Conservation (phyloP, 2,113 vertebrate species). For the Alligator mississippiensis region DNA sequence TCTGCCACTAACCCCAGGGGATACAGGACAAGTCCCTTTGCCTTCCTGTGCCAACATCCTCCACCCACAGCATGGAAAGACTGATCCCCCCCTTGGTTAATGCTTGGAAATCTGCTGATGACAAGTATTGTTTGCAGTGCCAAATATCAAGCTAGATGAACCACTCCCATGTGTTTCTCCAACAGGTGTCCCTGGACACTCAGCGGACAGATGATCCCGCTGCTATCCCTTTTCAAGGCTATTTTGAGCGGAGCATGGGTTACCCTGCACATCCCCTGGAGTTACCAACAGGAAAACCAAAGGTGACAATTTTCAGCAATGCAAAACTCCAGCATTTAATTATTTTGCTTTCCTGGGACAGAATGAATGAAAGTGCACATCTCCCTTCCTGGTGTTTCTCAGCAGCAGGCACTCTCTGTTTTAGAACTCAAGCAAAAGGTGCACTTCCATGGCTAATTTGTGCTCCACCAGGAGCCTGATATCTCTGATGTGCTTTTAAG, state of each 20-base stretch:
- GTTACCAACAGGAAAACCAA: not conserved
- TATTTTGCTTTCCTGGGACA: not conserved
- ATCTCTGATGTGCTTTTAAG: not conserved
- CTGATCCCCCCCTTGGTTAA: not conserved
- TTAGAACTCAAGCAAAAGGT: not conserved
- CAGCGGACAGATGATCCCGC: not conserved
- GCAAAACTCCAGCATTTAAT: not conserved
- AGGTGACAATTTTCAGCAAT: not conserved
- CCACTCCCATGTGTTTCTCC: not conserved
- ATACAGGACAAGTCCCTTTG: not conserved
- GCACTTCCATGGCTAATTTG: not conserved
- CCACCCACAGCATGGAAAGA: not conserved
- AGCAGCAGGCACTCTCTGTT: not conserved
- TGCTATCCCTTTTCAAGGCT: not conserved
- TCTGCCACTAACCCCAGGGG: not conserved
- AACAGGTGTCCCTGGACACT: not conserved
- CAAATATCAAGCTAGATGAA: not conserved
- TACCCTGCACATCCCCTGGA: not conserved
- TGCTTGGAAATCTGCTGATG: not conserved
- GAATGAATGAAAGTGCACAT: not conserved
- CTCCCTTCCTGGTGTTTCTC: not conserved
- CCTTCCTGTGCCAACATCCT: not conserved
- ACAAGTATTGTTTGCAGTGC: not conserved
- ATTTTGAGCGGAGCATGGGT: not conserved
- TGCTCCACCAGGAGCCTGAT: not conserved